These are phyloP conservation scores for Troides oblongomaculatus DNA, from an alignment of 2,888 invertebrate genomes.

Conservation along the genomic window DNA sequence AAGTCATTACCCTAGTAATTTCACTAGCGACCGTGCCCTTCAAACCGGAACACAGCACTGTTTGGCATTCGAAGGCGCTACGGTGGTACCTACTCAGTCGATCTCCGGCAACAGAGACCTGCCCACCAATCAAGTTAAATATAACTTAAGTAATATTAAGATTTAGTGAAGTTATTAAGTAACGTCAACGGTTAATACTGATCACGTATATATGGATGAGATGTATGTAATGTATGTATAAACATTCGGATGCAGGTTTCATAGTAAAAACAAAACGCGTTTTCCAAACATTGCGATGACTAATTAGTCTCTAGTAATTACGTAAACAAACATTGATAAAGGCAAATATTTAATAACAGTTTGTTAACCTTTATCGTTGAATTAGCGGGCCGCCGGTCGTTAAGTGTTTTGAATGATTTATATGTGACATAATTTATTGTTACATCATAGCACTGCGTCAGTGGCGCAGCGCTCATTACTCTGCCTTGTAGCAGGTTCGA, in stretches of 20 bases:
- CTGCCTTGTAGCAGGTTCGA: no score
- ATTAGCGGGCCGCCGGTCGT: constrained; percentile 9
- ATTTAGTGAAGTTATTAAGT: no score
- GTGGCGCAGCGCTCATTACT: no score
- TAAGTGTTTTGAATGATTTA: neutral
- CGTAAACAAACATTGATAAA: constrained; percentile 31
- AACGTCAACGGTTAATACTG: neutral
- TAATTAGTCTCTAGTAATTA: constrained; percentile 27
- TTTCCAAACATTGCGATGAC: constrained; percentile 15
- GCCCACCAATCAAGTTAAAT: no score
- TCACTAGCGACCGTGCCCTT: no score
- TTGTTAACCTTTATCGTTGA: constrained; percentile 13
- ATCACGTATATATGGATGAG: neutral
- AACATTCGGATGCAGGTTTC: constrained; percentile 12
- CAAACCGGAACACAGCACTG: no score
- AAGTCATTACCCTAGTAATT: no score
- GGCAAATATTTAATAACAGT: constrained; percentile 25
- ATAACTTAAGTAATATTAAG: no score
- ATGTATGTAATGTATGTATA: neutral
- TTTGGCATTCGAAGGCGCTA: no score
- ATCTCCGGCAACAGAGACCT: no score
- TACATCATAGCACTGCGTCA: neutral
- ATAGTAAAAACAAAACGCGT: constrained; percentile 14
- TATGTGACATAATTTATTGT: neutral
- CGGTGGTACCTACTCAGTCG: no score